Percentiles rank a stretch among this genome's conserved stretches.
Evolutionary conservation across 2,888 invertebrate genomes (phyloP).

Genomic region (Scelioninae gen. 2): DNA sequence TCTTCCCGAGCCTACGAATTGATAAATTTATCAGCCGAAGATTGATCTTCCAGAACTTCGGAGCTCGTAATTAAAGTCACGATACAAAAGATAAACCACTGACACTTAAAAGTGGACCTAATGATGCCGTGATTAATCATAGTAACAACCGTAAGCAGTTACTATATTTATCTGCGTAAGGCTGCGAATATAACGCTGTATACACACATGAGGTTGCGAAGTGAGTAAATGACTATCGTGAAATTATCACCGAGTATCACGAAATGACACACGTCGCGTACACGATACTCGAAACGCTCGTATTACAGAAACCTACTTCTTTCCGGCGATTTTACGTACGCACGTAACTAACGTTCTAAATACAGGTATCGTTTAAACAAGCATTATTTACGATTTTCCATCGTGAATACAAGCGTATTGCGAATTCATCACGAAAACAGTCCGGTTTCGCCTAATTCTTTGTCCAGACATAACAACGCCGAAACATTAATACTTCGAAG

Average conservation of each 20-base stretch:
- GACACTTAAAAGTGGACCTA: no score
- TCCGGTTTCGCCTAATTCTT: neutral
- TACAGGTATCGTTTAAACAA: slow-evolving; percentile 31
- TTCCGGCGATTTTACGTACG: neutral
- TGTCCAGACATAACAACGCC: neutral
- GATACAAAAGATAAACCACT: no score
- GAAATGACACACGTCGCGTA: slow-evolving; percentile 26
- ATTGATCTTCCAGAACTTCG: no score
- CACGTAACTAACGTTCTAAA: slow-evolving; percentile 17
- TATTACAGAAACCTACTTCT: slow-evolving; percentile 28
- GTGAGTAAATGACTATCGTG: slow-evolving; percentile 21
- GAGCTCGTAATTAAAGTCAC: no score
- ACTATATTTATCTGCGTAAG: slow-evolving; percentile 16
- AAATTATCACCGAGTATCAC: slow-evolving; percentile 27
- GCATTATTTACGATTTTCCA: slow-evolving; percentile 16
- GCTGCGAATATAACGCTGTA: slow-evolving; percentile 10
- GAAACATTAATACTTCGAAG: slow-evolving; percentile 2
- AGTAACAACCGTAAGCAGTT: neutral
- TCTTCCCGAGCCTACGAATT: no score
- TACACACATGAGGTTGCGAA: slow-evolving; percentile 4
- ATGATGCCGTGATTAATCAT: neutral
- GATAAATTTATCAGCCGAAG: no score
- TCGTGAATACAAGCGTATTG: neutral
- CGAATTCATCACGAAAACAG: slow-evolving; percentile 3
- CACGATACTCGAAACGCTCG: slow-evolving; percentile 22